Percentiles rank a stretch among this genome's conserved stretches.
Evolutionary conservation across 2,113 vertebrate genomes (phyloP).

Genomic region (Cheirogaleus medius): DNA sequence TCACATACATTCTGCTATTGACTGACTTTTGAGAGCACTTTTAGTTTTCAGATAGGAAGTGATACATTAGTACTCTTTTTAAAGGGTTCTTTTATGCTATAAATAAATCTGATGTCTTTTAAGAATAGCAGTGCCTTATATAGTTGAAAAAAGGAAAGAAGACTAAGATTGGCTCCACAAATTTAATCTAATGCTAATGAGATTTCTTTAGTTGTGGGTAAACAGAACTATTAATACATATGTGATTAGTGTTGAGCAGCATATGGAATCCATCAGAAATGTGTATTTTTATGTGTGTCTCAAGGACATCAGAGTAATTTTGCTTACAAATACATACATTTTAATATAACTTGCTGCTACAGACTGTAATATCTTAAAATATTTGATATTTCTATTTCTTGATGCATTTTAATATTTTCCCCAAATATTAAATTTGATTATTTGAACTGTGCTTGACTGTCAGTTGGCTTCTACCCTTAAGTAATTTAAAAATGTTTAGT

Average conservation of each 20-base stretch:
- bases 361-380: slow-evolving; percentile 11
- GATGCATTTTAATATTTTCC: not conserved
- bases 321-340: slow-evolving; percentile 31
- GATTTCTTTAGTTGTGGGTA: slow-evolving; percentile 49
- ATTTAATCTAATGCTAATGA: slow-evolving; percentile 55
- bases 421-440: not conserved
- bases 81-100: not conserved
- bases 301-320: slow-evolving; percentile 24
- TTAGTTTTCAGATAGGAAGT: not conserved
- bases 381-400: slow-evolving; percentile 39
- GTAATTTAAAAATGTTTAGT: not conserved
- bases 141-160: not conserved
- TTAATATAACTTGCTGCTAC: not conserved
- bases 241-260: slow-evolving; percentile 26
- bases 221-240: not conserved
- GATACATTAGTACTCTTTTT: not conserved
- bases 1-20: not conserved
- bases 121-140: not conserved
- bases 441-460: not conserved
- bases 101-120: slow-evolving; percentile 6
- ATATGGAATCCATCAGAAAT: slow-evolving; percentile 42
- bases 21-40: not conserved
- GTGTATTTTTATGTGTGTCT: not conserved
- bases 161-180: not conserved
- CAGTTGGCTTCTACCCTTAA: not conserved